A percentile compares a stretch with the other conserved stretches of the same genome.
phyloP scores from a whole-genome alignment of 2,113 vertebrate species.

The Bambusicola thoracicus region DNA sequence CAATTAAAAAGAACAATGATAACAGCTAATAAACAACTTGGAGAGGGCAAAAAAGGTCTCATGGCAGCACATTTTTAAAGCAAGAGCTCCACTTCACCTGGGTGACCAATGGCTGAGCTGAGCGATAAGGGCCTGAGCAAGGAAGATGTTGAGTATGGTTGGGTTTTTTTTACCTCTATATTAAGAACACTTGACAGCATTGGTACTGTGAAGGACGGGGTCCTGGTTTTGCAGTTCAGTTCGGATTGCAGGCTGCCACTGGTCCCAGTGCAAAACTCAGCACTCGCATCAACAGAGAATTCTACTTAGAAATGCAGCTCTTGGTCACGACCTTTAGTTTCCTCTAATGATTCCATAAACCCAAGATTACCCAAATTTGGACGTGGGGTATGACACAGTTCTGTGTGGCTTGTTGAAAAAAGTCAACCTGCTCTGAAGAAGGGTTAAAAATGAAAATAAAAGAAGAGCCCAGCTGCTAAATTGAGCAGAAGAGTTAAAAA shows the following conservation, averaged over 20 bases:
- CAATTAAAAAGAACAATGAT: background rate
- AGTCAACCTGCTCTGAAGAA: background rate
- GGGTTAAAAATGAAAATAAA: background rate
- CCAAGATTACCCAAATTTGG: background rate
- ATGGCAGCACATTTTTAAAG: rapidly evolving
- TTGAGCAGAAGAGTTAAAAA: background rate
- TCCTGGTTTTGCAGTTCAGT: background rate
- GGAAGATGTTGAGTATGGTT: background rate
- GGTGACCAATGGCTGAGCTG: background rate
- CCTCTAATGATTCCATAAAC: background rate
- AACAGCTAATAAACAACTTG: background rate
- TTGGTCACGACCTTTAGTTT: background rate
- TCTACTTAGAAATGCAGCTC: background rate
- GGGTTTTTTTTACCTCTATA: background rate
- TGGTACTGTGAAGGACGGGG: background rate
- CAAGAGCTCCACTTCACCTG: background rate
- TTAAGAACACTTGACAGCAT: background rate
- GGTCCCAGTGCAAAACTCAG: background rate
- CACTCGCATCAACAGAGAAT: background rate
- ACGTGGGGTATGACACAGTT: background rate
- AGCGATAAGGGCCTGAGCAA: background rate
- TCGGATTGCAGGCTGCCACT: background rate
- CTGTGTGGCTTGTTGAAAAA: background rate
- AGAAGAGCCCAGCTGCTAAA: background rate
- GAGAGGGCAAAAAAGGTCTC: background rate